These are phyloP conservation scores for Heterochromis multidens DNA, from an alignment of 2,113 vertebrate species.

Conservation along the genomic window DNA sequence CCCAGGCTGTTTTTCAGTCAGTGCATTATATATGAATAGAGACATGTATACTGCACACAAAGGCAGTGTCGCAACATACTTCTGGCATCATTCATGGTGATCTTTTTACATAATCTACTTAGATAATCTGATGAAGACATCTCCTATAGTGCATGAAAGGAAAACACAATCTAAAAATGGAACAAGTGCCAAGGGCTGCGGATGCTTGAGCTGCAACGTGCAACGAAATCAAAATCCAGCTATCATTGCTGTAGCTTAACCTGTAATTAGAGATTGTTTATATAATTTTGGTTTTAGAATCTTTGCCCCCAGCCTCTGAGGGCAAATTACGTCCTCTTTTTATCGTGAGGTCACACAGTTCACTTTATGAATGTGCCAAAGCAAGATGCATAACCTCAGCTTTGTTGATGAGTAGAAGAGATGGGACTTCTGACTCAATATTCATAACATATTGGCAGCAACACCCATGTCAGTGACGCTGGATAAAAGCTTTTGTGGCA, in stretches of 20 bases:
- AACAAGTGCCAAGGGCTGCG: constrained; percentile 5
- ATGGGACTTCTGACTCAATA: not conserved
- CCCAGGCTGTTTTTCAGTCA: not conserved
- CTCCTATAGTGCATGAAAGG: not conserved
- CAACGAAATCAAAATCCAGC: constrained; percentile 27
- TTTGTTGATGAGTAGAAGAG: not conserved
- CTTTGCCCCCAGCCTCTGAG: not conserved
- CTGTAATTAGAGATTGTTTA: constrained; percentile 59
- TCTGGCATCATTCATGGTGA: not conserved
- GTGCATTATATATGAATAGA: not conserved
- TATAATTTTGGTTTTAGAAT: not conserved
- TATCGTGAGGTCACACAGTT: not conserved
- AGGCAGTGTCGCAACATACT: not conserved
- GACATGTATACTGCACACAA: not conserved
- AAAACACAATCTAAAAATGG: constrained; percentile 17
- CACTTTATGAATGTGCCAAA: not conserved
- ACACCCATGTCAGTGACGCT: not conserved
- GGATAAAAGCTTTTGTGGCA: not conserved
- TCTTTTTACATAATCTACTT: not conserved
- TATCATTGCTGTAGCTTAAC: constrained; percentile 41
- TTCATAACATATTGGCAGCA: not conserved
- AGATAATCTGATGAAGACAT: not conserved
- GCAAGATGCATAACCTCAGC: not conserved
- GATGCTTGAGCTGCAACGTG: constrained; percentile 11
- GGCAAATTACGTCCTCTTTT: not conserved